Evolutionary conservation across 2,797 vertebrate genomes (phyloP).

Genomic region (Pogonophryne albipinna): DNA sequence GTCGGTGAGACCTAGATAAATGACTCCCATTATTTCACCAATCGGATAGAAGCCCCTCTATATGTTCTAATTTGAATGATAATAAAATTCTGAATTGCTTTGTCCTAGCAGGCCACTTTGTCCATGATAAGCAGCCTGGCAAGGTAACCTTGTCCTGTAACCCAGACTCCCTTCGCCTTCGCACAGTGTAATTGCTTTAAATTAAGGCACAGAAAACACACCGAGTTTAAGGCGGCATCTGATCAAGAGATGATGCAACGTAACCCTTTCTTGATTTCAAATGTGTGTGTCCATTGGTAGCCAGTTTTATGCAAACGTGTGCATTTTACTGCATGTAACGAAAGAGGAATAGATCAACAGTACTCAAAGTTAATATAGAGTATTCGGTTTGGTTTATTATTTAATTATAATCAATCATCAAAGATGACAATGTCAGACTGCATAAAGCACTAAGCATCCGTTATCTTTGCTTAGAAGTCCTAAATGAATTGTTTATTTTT

Average conservation of each 20-base stretch:
- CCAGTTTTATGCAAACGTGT: constrained; percentile 12
- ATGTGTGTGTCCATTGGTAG: constrained; percentile 8
- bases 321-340: constrained; percentile 4
- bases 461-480: constrained; percentile 76
- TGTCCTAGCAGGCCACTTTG: constrained; percentile 84
- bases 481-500: constrained; percentile 86
- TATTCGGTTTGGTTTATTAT: constrained; percentile 25
- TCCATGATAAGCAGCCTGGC: constrained; percentile 85
- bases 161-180: constrained; percentile 73
- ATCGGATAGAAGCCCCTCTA: constrained; percentile 89
- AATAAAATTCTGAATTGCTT: constrained; percentile 91
- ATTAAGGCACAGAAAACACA: constrained; percentile 76
- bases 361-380: constrained; percentile 18
- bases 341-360: constrained; percentile 15
- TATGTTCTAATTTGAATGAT: constrained; percentile 93
- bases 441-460: constrained; percentile 58
- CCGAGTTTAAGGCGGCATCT: constrained; percentile 46
- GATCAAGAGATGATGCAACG: constrained; percentile 53
- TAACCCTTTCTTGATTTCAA: constrained; percentile 28
- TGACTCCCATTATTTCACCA: constrained; percentile 90
- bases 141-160: constrained; percentile 90
- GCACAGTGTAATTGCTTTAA: constrained; percentile 75
- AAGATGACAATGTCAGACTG: constrained; percentile 53
- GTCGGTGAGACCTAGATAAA: constrained; percentile 89
- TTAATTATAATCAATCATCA: constrained; percentile 36